These are phyloP conservation scores for Hemithea aestivaria DNA, from an alignment of 2,888 invertebrate genomes.

Conservation along the genomic window DNA sequence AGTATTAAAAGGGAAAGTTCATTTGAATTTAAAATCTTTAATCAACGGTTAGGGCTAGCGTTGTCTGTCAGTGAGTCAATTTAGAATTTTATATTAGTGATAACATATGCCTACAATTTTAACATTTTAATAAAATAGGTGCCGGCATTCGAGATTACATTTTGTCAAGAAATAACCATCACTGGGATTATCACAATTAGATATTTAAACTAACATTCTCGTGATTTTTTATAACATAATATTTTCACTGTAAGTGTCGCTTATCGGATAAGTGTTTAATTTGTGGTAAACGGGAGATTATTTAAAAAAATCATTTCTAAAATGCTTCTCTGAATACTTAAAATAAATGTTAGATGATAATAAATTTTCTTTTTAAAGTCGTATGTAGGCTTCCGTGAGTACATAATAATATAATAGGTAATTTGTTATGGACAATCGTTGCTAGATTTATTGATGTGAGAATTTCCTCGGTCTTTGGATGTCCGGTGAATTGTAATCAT, in stretches of 20 bases:
- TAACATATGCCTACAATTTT: conserved; percentile 37
- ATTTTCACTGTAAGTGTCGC: conserved; percentile 59
- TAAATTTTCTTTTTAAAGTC: conserved; percentile 51
- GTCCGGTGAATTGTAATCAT: conserved; percentile 58
- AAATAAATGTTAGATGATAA: conserved; percentile 45
- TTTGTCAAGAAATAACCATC: conserved; percentile 30
- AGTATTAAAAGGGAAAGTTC: no score
- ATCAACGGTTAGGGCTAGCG: no score
- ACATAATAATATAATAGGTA: conserved; percentile 42
- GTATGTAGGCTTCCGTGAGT: conserved; percentile 61
- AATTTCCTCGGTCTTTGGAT: conserved; percentile 61
- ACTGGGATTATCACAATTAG: conserved; percentile 41
- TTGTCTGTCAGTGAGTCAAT: no score
- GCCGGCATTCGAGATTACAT: conserved; percentile 35
- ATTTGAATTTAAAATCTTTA: no score
- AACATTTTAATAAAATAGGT: conserved; percentile 19
- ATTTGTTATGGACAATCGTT: conserved; percentile 68
- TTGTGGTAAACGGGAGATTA: conserved; percentile 69
- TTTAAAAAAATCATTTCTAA: conserved; percentile 59
- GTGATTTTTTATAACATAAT: conserved; percentile 34
- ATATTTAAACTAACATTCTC: conserved; percentile 36
- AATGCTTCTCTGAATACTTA: conserved; percentile 64
- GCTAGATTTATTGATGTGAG: conserved; percentile 65
- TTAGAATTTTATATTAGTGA: no score
- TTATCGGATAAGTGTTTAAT: conserved; percentile 53